phyloP scores from a whole-genome alignment of 92 coral and sea anemone species.

The Bergia sp. region DNA sequence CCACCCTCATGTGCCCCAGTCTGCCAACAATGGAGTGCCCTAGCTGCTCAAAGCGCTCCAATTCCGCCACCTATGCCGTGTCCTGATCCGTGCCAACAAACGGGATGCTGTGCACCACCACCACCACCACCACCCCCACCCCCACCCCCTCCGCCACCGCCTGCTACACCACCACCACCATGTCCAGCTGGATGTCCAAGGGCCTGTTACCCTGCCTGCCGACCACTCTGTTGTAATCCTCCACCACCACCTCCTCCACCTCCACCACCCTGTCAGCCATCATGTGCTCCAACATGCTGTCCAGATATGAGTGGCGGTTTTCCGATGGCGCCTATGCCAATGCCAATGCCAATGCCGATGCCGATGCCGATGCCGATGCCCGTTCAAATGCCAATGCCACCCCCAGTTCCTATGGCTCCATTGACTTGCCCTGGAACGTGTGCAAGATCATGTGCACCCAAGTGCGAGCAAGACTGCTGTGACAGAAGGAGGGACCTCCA shows the following conservation, averaged over 20 bases:
- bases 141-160: constrained; percentile 43
- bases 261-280: constrained; percentile 82
- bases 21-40: constrained; percentile 54
- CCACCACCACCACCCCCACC: constrained; percentile 51
- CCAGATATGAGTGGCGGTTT: constrained; percentile 37
- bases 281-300: constrained; percentile 87
- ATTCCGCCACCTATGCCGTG: constrained; percentile 73
- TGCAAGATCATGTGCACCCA: constrained; percentile 89
- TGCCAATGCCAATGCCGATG: constrained; percentile 62
- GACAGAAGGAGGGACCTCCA: constrained; percentile 69
- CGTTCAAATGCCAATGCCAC: constrained; percentile 56
- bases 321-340: constrained; percentile 48
- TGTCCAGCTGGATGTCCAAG: constrained; percentile 86
- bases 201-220: constrained; percentile 93
- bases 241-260: constrained; percentile 63
- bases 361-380: constrained; percentile 50
- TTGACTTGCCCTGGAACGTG: constrained; percentile 84
- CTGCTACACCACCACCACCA: constrained; percentile 73
- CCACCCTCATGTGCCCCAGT: constrained; percentile 63
- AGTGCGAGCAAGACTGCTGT: constrained; percentile 88
- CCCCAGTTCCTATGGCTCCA: constrained; percentile 54
- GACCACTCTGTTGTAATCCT: constrained; percentile 81
- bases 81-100: constrained; percentile 79
- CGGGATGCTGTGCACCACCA: constrained; percentile 77
- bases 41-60: constrained; percentile 55